Evolutionary conservation across 1,140 invertebrate genomes (phyloP), one percentile per base, ranked within the genome.

Genomic region (Teleopsis dalmanni): DNA sequence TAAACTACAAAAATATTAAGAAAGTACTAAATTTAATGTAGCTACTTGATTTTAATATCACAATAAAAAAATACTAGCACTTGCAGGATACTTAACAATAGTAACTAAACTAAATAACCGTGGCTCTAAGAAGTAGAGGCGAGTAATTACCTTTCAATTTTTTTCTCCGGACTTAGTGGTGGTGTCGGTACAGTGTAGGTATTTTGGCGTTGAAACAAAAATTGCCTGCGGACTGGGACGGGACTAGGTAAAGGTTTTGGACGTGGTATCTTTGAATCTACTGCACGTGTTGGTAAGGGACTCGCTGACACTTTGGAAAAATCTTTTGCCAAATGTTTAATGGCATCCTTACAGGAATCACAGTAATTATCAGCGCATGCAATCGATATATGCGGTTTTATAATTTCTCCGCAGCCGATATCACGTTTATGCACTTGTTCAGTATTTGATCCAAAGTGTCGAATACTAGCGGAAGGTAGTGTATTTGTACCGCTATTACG

Each of bases 271-370:
- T 72, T 65, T 1, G 70, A 70, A 29, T 60, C 57, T n/a, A 38
- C 21, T 26, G 19, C 59, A 11, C 45, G 8, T 22, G 55, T 34
- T 23, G 38, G 44, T 4, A 27, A 33, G 19, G 21, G 13, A 5
- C 21, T 10, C 7, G 41, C 25, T 3, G 41, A 19, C 6, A 52
- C 42, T 52, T 63, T 69, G 4, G 73, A 69, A 53, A 78, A 72
- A 37, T 76, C 72, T 48, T 73, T 72, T 16, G 76, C 76, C 49
- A 78, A 63, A 31, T 66, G 71, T 29, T 76, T 77, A 23, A 81
- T 80, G 10, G 75, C 75, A 46, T 77, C 76, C 56, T 80, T 80
- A 60, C 81, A 83, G 53, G 81, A 81, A 57, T 83, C 81, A 71
- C 81, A 83, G 48, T 82, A 76, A 55, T 77, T 78, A 29, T 78